Evolutionary conservation across 1,140 invertebrate genomes (phyloP), one percentile per base, ranked within the genome.

Genomic region (Camponotus floridanus): DNA sequence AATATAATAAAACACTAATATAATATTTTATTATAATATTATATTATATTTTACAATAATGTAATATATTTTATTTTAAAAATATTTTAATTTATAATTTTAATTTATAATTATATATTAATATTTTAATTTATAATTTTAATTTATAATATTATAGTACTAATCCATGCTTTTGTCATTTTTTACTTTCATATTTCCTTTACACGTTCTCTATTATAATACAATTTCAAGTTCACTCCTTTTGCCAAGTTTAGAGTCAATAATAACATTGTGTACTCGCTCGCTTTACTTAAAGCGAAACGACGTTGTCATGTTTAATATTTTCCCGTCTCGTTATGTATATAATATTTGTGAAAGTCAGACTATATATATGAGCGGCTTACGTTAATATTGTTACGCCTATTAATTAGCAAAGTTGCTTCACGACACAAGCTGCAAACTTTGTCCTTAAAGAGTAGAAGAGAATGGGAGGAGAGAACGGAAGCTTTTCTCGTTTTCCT

Each of bases 391-490:
- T 86, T 74, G 85, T 86, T 86, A 86, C 67, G 85, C 48, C 65
- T 86, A 86, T 86, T 86, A 86, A 86, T 86, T 83, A 86, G 68
- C 7, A 55, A 86, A 86, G 68, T 86, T 86, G 11, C 74, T 70
- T 80, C 45, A 51, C 71, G 21, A 61, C 73, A 55, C 61, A 78
- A 78, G 73, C 59, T 51, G 73, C 61, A 85, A 85, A 86, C 65
- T 68, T 81, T 86, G 51, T 81, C 65, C 42, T 62, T 51, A 42
- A 67, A 68, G 39, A 39, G 65, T 45, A 45, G 7, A 26, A n/a
- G 55, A 21, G 21, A 15, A 8, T 5, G 21, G 6, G 26, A 8
- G 5, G 70, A 18, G 21, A n/a, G n/a, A 11, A 48, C 33, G 62
- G 48, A 79, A 85, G 83, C 51, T 79, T 86, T 86, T 78, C 83